A percentile compares a stretch with the other conserved stretches of the same genome.
phyloP scores from a whole-genome alignment of 2,888 invertebrate genomes.

The Meta bourneti region DNA sequence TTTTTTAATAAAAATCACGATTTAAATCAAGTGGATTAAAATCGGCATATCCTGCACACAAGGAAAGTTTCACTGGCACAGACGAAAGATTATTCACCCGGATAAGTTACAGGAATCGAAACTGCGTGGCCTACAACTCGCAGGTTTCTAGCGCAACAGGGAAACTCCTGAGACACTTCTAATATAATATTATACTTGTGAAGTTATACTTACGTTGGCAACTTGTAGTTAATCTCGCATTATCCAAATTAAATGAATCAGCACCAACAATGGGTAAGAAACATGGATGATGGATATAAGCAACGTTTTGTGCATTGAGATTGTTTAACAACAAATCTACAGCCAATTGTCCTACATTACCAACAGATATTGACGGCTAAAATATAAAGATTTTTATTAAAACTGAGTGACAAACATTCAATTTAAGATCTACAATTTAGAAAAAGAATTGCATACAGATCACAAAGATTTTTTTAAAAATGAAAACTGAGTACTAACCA shows the following conservation, averaged over 20 bases:
- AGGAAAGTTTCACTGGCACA: not conserved
- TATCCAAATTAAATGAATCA: slow-evolving; percentile 87
- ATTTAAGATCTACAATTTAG: too few relatives aligned
- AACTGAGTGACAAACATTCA: not conserved
- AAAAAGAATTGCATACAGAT: too few relatives aligned
- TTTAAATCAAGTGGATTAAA: too few relatives aligned
- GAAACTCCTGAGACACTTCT: too few relatives aligned
- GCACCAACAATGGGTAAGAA: slow-evolving; percentile 90
- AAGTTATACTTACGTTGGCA: slow-evolving; percentile 80
- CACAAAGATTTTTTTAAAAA: not conserved
- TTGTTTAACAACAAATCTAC: slow-evolving; percentile 91
- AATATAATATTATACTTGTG: too few relatives aligned
- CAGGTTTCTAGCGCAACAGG: not conserved
- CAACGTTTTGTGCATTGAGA: slow-evolving; percentile 85
- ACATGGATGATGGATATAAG: slow-evolving; percentile 87
- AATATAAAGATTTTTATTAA: not conserved
- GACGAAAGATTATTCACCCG: not conserved
- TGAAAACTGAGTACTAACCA: slow-evolving; percentile 29
- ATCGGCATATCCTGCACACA: too few relatives aligned
- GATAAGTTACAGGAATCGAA: not conserved
- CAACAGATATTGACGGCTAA: slow-evolving; percentile 91
- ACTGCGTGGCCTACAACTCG: too few relatives aligned
- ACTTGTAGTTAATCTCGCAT: slow-evolving; percentile 83
- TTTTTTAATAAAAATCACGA: too few relatives aligned
- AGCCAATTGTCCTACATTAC: slow-evolving; percentile 93